Conservation (phyloP, 2,888 invertebrate species). For the Arrhopalites spinosus region DNA sequence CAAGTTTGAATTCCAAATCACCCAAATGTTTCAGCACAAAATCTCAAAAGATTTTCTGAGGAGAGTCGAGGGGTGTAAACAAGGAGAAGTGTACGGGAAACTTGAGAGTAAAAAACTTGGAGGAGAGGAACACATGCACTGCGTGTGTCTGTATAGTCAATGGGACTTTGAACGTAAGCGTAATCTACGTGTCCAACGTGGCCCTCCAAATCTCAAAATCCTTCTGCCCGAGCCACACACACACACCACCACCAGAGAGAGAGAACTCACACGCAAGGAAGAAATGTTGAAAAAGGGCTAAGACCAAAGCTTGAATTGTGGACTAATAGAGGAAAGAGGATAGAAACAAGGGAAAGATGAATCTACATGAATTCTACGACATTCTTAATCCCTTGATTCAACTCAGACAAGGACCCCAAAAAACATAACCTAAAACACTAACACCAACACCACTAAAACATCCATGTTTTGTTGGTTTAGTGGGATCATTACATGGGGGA, state of each 20-base stretch:
- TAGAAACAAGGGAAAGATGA: not conserved
- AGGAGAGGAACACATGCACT: not conserved
- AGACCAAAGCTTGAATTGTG: too few species aligned
- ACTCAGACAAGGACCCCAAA: not conserved
- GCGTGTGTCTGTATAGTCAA: constrained; percentile 1
- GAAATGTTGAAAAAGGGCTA: too few species aligned
- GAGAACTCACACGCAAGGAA: too few species aligned
- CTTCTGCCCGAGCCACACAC: not conserved
- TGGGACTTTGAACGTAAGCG: not conserved
- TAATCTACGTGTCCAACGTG: constrained; percentile 19
- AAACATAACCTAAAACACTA: not conserved
- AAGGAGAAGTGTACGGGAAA: not conserved
- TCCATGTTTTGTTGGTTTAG: not conserved
- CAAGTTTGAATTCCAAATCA: constrained; percentile 15
- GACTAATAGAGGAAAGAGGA: too few species aligned
- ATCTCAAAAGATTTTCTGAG: not conserved
- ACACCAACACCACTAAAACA: not conserved
- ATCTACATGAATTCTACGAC: constrained; percentile 15
- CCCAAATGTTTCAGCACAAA: not conserved
- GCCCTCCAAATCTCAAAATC: not conserved
- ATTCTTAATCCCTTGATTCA: constrained; percentile 12
- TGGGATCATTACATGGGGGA: not conserved
- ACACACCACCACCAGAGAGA: not conserved
- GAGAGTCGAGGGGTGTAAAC: not conserved
- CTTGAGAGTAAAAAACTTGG: not conserved